These are phyloP conservation scores for Brachypteracias leptosomus DNA, from an alignment of 2,113 vertebrate genomes.

Conservation along the genomic window DNA sequence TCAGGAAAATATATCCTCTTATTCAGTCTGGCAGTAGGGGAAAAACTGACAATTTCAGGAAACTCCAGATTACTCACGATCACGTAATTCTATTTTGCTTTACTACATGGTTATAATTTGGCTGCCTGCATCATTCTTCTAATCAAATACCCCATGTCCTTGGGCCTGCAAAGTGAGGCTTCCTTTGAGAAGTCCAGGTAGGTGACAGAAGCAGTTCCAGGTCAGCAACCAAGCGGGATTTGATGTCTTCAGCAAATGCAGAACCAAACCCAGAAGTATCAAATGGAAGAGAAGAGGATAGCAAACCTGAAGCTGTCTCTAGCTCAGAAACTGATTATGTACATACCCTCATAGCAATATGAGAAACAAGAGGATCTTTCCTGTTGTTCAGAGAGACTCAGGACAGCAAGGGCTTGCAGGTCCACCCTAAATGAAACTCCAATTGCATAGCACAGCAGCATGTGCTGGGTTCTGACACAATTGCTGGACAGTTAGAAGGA, in stretches of 20 bases:
- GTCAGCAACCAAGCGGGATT: background rate
- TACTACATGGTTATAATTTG: background rate
- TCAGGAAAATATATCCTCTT: background rate
- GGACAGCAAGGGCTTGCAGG: background rate
- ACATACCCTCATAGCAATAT: rapidly evolving
- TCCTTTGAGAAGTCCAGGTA: background rate
- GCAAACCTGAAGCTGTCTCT: background rate
- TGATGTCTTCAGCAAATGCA: background rate
- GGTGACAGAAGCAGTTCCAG: background rate
- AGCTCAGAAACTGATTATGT: background rate
- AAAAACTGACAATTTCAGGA: background rate
- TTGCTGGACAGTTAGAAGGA: background rate
- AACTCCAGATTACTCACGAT: background rate
- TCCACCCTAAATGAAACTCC: background rate
- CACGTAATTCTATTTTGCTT: background rate
- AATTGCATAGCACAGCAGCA: rapidly evolving
- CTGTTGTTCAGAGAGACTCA: background rate
- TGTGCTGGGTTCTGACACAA: rapidly evolving
- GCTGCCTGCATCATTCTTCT: background rate
- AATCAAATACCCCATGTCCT: background rate
- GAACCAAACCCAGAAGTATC: background rate
- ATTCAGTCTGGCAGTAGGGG: background rate
- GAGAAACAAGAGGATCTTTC: background rate
- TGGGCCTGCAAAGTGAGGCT: background rate
- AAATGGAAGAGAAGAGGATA: background rate